Base-by-base conservation (phyloP, 2,797 vertebrate species). In the Caiman crocodilus region DNA sequence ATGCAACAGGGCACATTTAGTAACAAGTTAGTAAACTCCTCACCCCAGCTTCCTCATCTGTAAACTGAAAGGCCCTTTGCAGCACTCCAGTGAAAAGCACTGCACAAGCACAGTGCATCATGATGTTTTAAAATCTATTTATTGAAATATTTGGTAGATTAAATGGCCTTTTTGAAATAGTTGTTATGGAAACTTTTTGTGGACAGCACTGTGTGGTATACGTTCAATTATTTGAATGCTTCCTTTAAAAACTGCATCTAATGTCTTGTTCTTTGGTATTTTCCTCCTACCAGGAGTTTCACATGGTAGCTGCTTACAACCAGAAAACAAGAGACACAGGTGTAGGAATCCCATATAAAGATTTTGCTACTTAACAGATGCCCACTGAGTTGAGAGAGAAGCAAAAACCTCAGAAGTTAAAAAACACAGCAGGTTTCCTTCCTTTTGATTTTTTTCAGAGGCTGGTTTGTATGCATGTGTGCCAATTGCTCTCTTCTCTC, bases 381-480 rank as follows among this genome's bases (percentile, higher is more conserved):
- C 17, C 56, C 23, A 18, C 5, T 84, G 26, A 78, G 30, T 56
- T 88, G 67, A 76, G 55, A 90, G 55, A 20, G 89, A 21, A 28
- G 13, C 14, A 18, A 89, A 88, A 89, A 71, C 11, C 5, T 90
- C 57, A 26, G 28, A 85, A 88, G 28, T 71, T 78, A 77, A 60
- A 91, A 91, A 84, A 88, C 32, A 57, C 59, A 28, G 28, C 5
- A 64, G 74, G 58, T 64, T 90, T 95, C 76, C 58, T 26, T 87
- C 84, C 57, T 85, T 92, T 80, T 69, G 18, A 89, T 92, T 84
- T 76, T 32, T 69, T 76, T 67, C 65, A 83, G 69, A 4, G 1
- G 61, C 76, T 63, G 71, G 71, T 91, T 79, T 88, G 88, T 25
- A 86, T 60, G 26, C 25, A 3, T 4, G 12, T 17, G 3, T 10